Percentiles rank a stretch among this genome's conserved stretches.
Evolutionary conservation across 2,888 invertebrate species (phyloP).

Genomic region (Piscicola geometra): DNA sequence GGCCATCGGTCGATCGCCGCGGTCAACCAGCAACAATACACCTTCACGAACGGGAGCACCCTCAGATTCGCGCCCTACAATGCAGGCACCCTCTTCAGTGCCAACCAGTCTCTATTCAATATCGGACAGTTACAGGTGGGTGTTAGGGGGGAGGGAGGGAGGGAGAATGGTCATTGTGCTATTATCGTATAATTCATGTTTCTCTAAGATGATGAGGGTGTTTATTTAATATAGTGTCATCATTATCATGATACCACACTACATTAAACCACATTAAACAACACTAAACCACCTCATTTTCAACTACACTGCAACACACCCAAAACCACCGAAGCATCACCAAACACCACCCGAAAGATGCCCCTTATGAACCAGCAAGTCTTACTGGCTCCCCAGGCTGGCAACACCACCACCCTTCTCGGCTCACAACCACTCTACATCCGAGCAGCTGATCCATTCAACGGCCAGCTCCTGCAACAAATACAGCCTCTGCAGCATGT

Average conservation of each 20-base stretch:
- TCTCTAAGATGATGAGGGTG: too few species aligned
- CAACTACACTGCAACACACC: not conserved
- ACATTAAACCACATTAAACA: not conserved
- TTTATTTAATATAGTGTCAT: too few species aligned
- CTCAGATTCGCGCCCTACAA: conserved; percentile 37
- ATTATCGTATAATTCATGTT: too few species aligned
- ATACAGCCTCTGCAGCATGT: conserved; percentile 27
- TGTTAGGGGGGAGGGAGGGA: too few species aligned
- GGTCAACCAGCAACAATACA: conserved; percentile 15
- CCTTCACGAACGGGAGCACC: conserved; percentile 36
- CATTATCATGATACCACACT: too few species aligned
- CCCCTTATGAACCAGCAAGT: conserved; percentile 48
- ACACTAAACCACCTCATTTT: not conserved
- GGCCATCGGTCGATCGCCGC: conserved; percentile 12
- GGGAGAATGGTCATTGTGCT: too few species aligned
- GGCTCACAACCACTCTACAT: conserved; percentile 51
- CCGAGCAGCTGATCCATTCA: conserved; percentile 46
- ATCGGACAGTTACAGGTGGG: conserved; percentile 40
- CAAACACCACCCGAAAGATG: conserved; percentile 39
- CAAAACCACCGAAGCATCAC: not conserved
- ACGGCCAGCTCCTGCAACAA: conserved; percentile 37
- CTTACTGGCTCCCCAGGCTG: conserved; percentile 46
- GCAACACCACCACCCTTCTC: conserved; percentile 44
- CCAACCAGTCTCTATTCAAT: conserved; percentile 37
- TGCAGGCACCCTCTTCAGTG: conserved; percentile 34